Conservation (phyloP, 2,888 invertebrate genomes). For the Agrotis clavis region DNA sequence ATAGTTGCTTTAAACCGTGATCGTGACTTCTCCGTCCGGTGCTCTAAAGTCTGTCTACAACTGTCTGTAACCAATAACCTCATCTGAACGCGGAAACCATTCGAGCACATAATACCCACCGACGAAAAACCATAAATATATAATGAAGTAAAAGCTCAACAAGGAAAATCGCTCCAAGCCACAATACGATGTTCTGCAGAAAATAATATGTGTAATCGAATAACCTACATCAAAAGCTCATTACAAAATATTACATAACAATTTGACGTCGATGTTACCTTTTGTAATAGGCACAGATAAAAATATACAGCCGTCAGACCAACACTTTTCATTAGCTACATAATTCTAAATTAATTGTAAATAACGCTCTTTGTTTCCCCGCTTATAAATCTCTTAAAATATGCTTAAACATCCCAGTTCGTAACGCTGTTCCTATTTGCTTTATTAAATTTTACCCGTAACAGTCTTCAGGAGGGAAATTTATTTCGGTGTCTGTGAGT, state of each 20-base stretch:
- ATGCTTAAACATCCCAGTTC: slow-evolving; percentile 78
- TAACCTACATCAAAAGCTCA: slow-evolving; percentile 46
- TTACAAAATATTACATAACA: slow-evolving; percentile 46
- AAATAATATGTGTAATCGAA: slow-evolving; percentile 43
- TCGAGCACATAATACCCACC: slow-evolving; percentile 32
- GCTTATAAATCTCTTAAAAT: slow-evolving; percentile 84
- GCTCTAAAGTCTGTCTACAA: slow-evolving; percentile 6
- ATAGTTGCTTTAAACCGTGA: slow-evolving; percentile 20
- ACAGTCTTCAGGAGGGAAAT: slow-evolving; percentile 80
- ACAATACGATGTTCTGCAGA: slow-evolving; percentile 20
- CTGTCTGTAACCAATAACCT: slow-evolving; percentile 13
- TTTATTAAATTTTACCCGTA: slow-evolving; percentile 85
- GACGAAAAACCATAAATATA: slow-evolving; percentile 42
- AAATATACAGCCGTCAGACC: slow-evolving; percentile 61
- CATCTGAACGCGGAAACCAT: slow-evolving; percentile 25
- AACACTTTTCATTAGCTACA: slow-evolving; percentile 77
- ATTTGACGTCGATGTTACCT: slow-evolving; percentile 35
- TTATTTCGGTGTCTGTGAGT: slow-evolving; percentile 82
- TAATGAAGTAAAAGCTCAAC: slow-evolving; percentile 44
- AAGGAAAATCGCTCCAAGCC: slow-evolving; percentile 45
- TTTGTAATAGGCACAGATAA: slow-evolving; percentile 37
- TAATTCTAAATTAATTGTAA: slow-evolving; percentile 83
- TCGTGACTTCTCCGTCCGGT: slow-evolving; percentile 4
- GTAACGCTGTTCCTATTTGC: slow-evolving; percentile 82
- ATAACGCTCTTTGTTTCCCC: slow-evolving; percentile 78